Evolutionary conservation across 2,797 vertebrate species (phyloP).

Genomic region (Scarus forsteni): DNA sequence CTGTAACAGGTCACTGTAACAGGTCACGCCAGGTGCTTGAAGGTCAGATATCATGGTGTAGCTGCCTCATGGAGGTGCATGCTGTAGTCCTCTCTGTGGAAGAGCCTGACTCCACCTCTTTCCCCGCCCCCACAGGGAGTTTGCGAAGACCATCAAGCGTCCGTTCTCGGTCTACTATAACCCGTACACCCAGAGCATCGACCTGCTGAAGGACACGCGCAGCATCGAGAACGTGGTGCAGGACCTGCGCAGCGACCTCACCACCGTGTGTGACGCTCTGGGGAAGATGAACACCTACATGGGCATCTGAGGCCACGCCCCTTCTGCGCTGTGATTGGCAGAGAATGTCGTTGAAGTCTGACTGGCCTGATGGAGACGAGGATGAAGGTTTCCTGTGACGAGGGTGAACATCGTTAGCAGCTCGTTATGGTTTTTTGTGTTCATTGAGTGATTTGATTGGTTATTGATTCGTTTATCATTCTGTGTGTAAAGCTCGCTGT

Average conservation of each 20-base stretch:
- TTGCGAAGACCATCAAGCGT: constrained; percentile 94
- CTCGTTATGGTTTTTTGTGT: no score
- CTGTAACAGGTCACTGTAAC: no score
- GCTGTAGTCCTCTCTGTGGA: no score
- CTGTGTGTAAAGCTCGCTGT: no score
- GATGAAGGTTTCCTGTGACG: no score
- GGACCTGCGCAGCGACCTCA: constrained; percentile 94
- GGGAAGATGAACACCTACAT: constrained; percentile 98
- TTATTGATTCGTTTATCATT: no score
- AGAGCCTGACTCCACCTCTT: background rate
- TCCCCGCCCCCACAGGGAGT: constrained; percentile 85
- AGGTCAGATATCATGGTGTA: no score
- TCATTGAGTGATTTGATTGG: no score
- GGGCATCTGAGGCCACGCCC: constrained; percentile 86
- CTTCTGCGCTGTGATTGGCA: constrained; percentile 2
- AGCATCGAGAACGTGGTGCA: constrained; percentile 96
- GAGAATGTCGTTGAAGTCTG: background rate
- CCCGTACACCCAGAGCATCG: constrained; percentile 95
- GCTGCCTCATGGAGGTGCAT: no score
- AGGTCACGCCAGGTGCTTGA: no score
- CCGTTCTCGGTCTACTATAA: constrained; percentile 98
- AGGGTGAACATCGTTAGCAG: no score
- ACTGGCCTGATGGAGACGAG: no score
- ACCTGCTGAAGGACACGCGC: constrained; percentile 95
- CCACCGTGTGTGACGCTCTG: constrained; percentile 95